Evolutionary conservation across 2,888 invertebrate genomes (phyloP).

Genomic region (Eilema depressum): DNA sequence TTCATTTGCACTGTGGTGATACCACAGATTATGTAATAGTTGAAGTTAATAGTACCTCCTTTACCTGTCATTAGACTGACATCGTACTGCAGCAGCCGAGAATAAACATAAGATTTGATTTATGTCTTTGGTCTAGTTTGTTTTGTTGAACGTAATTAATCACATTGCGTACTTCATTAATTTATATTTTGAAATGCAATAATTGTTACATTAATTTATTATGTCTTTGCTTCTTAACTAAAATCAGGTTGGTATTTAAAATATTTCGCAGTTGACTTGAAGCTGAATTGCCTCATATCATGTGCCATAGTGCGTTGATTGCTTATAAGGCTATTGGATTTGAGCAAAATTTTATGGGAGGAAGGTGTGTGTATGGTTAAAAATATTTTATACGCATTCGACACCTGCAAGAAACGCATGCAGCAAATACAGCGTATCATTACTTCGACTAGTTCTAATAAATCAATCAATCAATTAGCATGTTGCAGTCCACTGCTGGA

Average conservation of each 20-base stretch:
- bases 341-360: neutral
- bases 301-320: neutral
- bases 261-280: neutral
- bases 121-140: neutral
- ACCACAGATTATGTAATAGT: neutral
- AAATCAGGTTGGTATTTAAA: neutral
- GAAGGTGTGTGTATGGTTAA: neutral
- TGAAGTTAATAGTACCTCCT: neutral
- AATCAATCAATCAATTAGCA: no score
- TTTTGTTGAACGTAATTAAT: neutral
- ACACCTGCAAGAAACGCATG: no score
- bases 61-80: neutral
- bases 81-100: neutral
- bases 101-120: neutral
- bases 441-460: no score
- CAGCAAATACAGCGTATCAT: no score
- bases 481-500: no score
- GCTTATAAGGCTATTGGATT: neutral
- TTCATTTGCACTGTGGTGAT: no score
- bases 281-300: neutral
- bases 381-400: neutral
- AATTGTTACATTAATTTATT: neutral
- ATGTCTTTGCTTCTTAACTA: neutral
- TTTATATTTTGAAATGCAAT: neutral
- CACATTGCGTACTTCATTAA: neutral